phyloP scores from a whole-genome alignment of 2,888 invertebrate genomes.

The Rhagophthalmus giganteus region DNA sequence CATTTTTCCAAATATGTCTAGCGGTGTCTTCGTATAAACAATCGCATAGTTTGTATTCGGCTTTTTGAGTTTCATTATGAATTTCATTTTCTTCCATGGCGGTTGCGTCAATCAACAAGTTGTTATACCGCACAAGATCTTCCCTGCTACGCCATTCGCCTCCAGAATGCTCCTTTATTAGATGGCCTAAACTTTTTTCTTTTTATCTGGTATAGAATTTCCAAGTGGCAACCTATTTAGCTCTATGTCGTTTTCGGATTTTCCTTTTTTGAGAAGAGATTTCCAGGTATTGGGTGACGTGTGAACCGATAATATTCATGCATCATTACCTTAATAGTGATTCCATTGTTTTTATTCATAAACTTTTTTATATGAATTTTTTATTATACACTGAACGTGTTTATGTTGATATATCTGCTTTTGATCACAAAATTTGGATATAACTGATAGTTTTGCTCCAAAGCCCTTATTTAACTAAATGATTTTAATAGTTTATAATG shows the following conservation, averaged over 20 bases:
- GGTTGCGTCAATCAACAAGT: not conserved
- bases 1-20: not conserved
- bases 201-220: conserved; percentile 3
- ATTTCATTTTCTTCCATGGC: not conserved
- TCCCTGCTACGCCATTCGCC: conserved; percentile 1
- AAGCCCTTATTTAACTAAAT: too few relatives aligned
- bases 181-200: not conserved
- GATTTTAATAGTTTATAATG: too few relatives aligned
- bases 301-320: conserved; percentile 2
- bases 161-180: conserved; percentile 6
- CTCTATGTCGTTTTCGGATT: not conserved
- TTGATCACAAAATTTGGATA: too few relatives aligned
- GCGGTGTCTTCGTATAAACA: conserved; percentile 1
- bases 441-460: too few relatives aligned
- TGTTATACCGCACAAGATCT: conserved; percentile 1
- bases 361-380: conserved; percentile 12
- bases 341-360: conserved; percentile 5
- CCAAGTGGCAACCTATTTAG: not conserved
- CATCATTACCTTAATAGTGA: conserved; percentile 3
- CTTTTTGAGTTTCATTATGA: not conserved
- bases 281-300: conserved; percentile 1
- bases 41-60: not conserved
- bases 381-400: too few relatives aligned
- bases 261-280: conserved; percentile 5
- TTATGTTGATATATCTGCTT: too few relatives aligned